Evolutionary conservation across 92 coral and sea anemone species (phyloP).

Genomic region (Parazoanthus atlanticus): DNA sequence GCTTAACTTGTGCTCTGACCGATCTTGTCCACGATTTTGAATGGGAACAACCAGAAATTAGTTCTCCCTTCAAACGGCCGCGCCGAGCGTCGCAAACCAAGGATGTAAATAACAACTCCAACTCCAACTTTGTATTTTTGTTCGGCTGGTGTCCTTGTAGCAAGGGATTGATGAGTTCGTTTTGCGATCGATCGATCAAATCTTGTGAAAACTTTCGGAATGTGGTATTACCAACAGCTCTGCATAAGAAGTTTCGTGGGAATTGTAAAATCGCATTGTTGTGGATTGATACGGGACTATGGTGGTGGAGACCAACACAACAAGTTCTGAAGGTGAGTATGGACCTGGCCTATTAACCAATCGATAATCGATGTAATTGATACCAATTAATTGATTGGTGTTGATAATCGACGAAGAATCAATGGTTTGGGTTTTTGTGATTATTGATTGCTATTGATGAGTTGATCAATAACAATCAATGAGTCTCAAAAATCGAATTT

Average conservation of each 20-base stretch:
- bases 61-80: slow-evolving; percentile 73
- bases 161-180: slow-evolving; percentile 59
- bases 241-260: slow-evolving; percentile 73
- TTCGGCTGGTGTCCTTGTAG: slow-evolving; percentile 74
- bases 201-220: slow-evolving; percentile 59
- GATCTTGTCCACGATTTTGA: slow-evolving; percentile 90
- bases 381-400: neutral
- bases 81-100: slow-evolving; percentile 53
- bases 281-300: slow-evolving; percentile 79
- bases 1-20: slow-evolving; percentile 82
- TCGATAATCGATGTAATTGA: too few relatives aligned
- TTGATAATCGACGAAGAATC: too few relatives aligned
- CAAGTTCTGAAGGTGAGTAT: neutral
- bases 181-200: slow-evolving; percentile 51
- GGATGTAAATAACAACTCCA: slow-evolving; percentile 35
- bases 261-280: slow-evolving; percentile 70
- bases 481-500: too few relatives aligned
- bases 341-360: too few relatives aligned
- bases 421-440: too few relatives aligned
- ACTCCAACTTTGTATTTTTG: slow-evolving; percentile 78
- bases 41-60: slow-evolving; percentile 85
- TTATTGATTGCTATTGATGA: too few relatives aligned
- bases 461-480: too few relatives aligned
- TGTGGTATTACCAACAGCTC: slow-evolving; percentile 70
- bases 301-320: slow-evolving; percentile 44